These are phyloP conservation scores for Epistrophella euchroma DNA, from an alignment of 2,888 invertebrate species.

Conservation along the genomic window DNA sequence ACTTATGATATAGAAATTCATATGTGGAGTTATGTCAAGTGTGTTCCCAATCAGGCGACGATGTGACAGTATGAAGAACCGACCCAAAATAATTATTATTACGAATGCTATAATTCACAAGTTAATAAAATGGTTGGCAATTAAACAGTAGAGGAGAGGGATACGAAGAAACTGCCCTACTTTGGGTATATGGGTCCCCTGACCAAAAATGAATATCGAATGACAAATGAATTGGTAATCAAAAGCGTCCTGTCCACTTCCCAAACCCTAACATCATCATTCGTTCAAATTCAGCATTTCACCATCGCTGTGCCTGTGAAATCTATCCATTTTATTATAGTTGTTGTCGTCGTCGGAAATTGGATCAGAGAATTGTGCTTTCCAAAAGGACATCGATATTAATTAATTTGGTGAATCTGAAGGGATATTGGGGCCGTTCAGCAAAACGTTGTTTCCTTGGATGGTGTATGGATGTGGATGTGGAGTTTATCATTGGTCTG, in stretches of 20 bases:
- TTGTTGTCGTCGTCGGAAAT: constrained; percentile 69
- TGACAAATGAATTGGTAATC: constrained; percentile 76
- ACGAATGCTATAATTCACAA: constrained; percentile 67
- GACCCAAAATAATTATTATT: constrained; percentile 65
- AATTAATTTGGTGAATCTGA: constrained; percentile 73
- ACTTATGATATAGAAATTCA: constrained; percentile 41
- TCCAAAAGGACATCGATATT: constrained; percentile 76
- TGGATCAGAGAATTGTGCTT: constrained; percentile 76
- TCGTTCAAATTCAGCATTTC: constrained; percentile 68
- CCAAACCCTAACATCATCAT: constrained; percentile 60
- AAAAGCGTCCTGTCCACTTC: constrained; percentile 68
- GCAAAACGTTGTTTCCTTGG: constrained; percentile 31
- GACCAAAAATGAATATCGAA: constrained; percentile 74
- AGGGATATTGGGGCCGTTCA: constrained; percentile 67
- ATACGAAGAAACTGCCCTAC: constrained; percentile 25
- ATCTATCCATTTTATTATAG: constrained; percentile 62
- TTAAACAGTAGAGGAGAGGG: constrained; percentile 38
- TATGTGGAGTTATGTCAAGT: constrained; percentile 5
- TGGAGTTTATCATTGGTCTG: constrained; percentile 34
- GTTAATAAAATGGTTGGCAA: constrained; percentile 69
- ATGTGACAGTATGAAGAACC: constrained; percentile 41
- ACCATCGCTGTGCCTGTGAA: constrained; percentile 55
- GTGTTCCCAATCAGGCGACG: constrained; percentile 20
- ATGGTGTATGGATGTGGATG: background rate
- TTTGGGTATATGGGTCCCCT: constrained; percentile 53